Conservation (phyloP, 2,888 invertebrate genomes). For the Drosophila prostipennis region DNA sequence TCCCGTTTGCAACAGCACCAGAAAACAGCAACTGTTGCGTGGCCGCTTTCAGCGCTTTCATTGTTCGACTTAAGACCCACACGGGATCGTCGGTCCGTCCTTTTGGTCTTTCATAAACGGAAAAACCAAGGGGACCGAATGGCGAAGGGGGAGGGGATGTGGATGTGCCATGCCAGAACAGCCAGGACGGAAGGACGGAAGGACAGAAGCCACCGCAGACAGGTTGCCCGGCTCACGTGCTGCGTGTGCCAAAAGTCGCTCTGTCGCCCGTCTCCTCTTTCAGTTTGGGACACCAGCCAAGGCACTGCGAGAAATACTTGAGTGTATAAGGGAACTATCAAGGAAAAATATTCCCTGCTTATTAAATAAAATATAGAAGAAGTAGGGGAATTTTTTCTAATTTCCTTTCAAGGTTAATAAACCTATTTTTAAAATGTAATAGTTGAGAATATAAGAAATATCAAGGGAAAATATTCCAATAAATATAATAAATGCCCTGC, state of each 20-base stretch:
- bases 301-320: slow-evolving; percentile 43
- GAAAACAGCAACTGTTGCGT: slow-evolving; percentile 45
- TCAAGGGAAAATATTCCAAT: too few relatives aligned
- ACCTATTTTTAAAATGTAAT: too few relatives aligned
- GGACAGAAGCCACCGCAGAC: slow-evolving; percentile 48
- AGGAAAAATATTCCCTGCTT: too few relatives aligned
- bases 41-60: slow-evolving; percentile 65
- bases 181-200: slow-evolving; percentile 1
- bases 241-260: slow-evolving; percentile 75
- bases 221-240: slow-evolving; percentile 65
- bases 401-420: too few relatives aligned
- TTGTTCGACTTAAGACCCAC: slow-evolving; percentile 70
- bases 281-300: slow-evolving; percentile 70
- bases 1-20: slow-evolving; percentile 31
- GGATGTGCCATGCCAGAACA: slow-evolving; percentile 15
- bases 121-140: neutral
- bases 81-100: slow-evolving; percentile 38
- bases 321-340: too few relatives aligned
- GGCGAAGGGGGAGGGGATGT: neutral
- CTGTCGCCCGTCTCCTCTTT: slow-evolving; percentile 60
- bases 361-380: too few relatives aligned
- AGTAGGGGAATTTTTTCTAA: too few relatives aligned
- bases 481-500: too few relatives aligned
- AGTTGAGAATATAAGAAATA: too few relatives aligned
- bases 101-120: slow-evolving; percentile 9